phyloP scores from a whole-genome alignment of 2,113 vertebrate species.

The Rattus rattus region DNA sequence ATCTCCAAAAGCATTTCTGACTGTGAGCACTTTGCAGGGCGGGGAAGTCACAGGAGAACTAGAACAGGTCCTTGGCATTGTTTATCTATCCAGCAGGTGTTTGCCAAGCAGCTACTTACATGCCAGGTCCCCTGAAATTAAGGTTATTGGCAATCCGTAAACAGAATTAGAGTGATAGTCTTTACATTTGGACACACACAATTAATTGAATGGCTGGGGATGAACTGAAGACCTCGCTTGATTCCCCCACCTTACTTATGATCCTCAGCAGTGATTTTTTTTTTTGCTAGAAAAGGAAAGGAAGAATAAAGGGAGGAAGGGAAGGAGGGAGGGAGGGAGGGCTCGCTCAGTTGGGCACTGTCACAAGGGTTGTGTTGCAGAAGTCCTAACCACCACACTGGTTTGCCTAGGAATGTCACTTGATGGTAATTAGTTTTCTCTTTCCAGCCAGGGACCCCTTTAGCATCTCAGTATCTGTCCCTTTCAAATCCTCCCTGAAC shows the following conservation, averaged over 20 bases:
- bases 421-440: slow-evolving; percentile 68
- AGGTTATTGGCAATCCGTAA: slow-evolving; percentile 43
- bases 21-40: slow-evolving; percentile 19
- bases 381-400: background rate
- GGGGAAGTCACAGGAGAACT: background rate
- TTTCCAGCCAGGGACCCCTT: slow-evolving; percentile 62
- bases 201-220: background rate
- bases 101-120: slow-evolving; percentile 38
- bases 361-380: background rate
- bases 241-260: background rate
- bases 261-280: slow-evolving; percentile 34
- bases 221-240: slow-evolving; percentile 5
- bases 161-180: background rate
- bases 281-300: background rate
- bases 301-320: no score
- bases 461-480: slow-evolving; percentile 68
- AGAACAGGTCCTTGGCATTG: background rate
- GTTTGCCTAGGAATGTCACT: slow-evolving; percentile 40
- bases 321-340: background rate
- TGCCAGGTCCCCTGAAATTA: slow-evolving; percentile 44
- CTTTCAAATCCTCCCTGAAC: slow-evolving; percentile 79
- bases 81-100: slow-evolving; percentile 50
- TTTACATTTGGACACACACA: background rate
- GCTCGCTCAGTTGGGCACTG: background rate
- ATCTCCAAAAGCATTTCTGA: background rate